These are phyloP conservation scores for Apolygus lucorum DNA, from an alignment of 1,140 invertebrate genomes.

Conservation along the genomic window DNA sequence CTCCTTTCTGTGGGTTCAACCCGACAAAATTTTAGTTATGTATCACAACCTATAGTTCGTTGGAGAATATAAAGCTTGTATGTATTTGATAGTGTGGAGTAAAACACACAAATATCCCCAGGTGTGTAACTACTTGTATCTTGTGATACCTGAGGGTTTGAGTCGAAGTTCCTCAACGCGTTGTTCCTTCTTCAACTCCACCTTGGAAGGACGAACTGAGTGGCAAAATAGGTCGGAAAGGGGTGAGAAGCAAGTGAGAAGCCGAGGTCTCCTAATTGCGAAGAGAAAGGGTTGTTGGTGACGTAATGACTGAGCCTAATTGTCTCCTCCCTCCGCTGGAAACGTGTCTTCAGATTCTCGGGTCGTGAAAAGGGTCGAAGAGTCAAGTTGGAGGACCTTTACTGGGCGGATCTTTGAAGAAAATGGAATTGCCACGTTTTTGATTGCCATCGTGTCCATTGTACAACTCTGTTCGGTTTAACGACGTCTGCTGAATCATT, in stretches of 20 bases:
- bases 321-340: neutral
- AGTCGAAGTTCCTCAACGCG: no score
- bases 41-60: no score
- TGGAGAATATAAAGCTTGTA: no score
- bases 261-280: neutral
- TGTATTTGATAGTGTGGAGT: no score
- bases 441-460: neutral
- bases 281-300: neutral
- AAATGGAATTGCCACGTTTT: neutral
- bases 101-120: no score
- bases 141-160: no score
- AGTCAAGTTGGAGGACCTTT: neutral
- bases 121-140: no score
- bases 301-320: slow-evolving; percentile 1
- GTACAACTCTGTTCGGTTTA: neutral
- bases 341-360: neutral
- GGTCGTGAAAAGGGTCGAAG: neutral
- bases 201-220: no score
- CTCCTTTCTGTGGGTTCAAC: no score
- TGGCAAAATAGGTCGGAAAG: neutral
- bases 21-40: no score
- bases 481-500: neutral
- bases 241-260: no score
- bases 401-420: neutral
- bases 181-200: no score